A percentile compares a stretch with the other conserved stretches of the same genome.
These are phyloP conservation scores for Cottus gobio DNA, from an alignment of 2,113 vertebrate species.

Conservation along the genomic window DNA sequence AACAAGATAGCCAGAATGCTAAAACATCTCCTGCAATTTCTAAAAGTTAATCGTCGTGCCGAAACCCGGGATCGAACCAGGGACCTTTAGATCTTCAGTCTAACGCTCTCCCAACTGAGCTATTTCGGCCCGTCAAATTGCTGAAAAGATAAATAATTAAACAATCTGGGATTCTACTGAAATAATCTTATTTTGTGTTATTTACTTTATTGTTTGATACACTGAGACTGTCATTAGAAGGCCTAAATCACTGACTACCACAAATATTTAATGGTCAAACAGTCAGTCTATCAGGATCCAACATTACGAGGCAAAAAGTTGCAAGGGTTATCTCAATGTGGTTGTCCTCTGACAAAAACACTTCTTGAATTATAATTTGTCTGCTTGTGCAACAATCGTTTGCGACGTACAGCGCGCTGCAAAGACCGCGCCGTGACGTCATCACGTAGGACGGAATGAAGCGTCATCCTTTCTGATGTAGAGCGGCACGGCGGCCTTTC, in stretches of 20 bases:
- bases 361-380: background rate
- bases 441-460: slow-evolving; percentile 72
- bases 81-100: slow-evolving; percentile 79
- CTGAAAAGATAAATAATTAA: background rate
- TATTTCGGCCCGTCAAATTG: slow-evolving; percentile 56
- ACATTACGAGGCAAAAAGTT: background rate
- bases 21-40: no score
- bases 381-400: background rate
- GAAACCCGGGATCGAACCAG: slow-evolving; percentile 79
- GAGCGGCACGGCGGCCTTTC: slow-evolving; percentile 73
- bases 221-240: background rate
- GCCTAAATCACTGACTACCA: background rate
- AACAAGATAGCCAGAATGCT: background rate
- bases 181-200: no score
- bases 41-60: slow-evolving; percentile 6
- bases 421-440: slow-evolving; percentile 50
- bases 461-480: slow-evolving; percentile 81
- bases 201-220: no score
- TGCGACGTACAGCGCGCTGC: background rate
- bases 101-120: slow-evolving; percentile 78
- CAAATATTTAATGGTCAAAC: background rate
- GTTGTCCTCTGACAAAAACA: background rate
- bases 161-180: background rate
- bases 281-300: background rate
- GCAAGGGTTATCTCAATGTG: background rate